Conservation (phyloP, 2,888 invertebrate species). For the Oeneis ivallda region DNA sequence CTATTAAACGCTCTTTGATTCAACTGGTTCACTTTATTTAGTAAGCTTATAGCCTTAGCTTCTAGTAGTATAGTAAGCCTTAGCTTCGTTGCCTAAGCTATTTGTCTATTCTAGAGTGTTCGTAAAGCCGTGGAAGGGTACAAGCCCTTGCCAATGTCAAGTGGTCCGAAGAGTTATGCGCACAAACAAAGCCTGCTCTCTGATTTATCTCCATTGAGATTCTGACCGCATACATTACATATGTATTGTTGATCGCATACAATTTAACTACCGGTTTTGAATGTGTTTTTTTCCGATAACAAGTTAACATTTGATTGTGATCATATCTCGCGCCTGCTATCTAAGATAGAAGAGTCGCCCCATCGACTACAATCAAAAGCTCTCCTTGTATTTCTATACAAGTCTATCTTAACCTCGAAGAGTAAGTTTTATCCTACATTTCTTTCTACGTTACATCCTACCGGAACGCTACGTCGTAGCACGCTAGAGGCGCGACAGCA, state of each 20-base stretch:
- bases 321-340: background rate
- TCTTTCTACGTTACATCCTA: too few species aligned
- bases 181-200: conserved; percentile 69
- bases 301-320: background rate
- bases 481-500: too few species aligned
- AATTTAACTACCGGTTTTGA: conserved; percentile 58
- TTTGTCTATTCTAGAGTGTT: conserved; percentile 24
- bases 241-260: conserved; percentile 52
- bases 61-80: too few species aligned
- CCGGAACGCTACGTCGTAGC: too few species aligned
- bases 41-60: too few species aligned
- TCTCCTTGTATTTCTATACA: too few species aligned
- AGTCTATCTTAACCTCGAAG: too few species aligned
- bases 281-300: conserved; percentile 42
- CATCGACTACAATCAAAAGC: too few species aligned
- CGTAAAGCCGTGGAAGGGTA: conserved; percentile 42
- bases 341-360: too few species aligned
- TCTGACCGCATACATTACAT: conserved; percentile 58
- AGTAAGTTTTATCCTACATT: too few species aligned
- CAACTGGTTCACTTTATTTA: too few species aligned
- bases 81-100: background rate
- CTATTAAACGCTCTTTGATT: too few species aligned
- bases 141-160: conserved; percentile 71
- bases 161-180: conserved; percentile 74
- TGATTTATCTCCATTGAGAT: conserved; percentile 71